These are phyloP conservation scores for Sternarchorhynchus goeldii DNA, from an alignment of 2,797 vertebrate genomes.

Conservation along the genomic window DNA sequence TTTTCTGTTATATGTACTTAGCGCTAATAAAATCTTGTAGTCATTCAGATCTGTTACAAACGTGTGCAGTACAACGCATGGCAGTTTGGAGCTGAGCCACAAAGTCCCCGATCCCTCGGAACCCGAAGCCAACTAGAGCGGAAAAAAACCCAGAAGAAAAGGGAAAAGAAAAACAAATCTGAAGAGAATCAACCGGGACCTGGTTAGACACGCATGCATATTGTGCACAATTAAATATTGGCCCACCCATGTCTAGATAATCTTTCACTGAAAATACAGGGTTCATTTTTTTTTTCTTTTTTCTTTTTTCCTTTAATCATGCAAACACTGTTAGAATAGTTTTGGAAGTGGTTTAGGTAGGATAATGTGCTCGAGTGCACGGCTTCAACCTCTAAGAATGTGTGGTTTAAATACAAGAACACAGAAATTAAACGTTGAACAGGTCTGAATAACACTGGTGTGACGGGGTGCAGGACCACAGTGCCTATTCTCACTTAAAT, in stretches of 20 bases:
- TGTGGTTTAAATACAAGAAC: constrained; percentile 69
- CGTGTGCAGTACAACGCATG: constrained; percentile 94
- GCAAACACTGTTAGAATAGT: constrained; percentile 81
- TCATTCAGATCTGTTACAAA: constrained; percentile 85
- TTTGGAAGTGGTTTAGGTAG: constrained; percentile 80
- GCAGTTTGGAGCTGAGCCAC: constrained; percentile 99
- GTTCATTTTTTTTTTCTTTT: constrained; percentile 44
- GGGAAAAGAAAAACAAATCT: background rate
- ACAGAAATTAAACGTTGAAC: constrained; percentile 69
- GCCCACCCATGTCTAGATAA: constrained; percentile 74
- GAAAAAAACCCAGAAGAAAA: background rate
- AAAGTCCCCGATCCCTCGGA: constrained; percentile 80
- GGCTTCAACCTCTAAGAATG: constrained; percentile 71
- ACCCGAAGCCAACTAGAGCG: constrained; percentile 87
- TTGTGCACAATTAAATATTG: constrained; percentile 92
- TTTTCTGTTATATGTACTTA: constrained; percentile 68
- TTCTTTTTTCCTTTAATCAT: constrained; percentile 67
- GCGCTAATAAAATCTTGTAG: constrained; percentile 84
- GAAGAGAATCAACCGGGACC: constrained; percentile 78
- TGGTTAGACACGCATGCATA: constrained; percentile 90
- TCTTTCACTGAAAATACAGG: constrained; percentile 74
- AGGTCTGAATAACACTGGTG: constrained; percentile 76
- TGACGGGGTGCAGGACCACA: constrained; percentile 75
- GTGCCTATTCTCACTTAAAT: constrained; percentile 76
- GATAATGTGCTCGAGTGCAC: constrained; percentile 74